These are phyloP conservation scores for Scelioninae gen. 1 DNA, from an alignment of 2,888 invertebrate species.

Conservation along the genomic window DNA sequence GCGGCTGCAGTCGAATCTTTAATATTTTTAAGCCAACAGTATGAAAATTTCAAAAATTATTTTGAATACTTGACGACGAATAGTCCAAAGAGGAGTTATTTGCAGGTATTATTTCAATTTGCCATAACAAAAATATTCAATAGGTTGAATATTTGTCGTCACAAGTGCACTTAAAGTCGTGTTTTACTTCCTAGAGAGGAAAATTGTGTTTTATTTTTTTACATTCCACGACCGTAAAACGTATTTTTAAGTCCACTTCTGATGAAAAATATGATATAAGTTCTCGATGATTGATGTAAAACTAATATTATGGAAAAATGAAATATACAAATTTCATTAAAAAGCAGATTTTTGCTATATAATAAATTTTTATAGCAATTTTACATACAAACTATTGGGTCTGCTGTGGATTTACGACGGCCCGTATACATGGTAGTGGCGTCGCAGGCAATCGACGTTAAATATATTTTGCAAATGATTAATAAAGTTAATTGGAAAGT, in stretches of 20 bases:
- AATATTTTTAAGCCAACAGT: constrained; percentile 94
- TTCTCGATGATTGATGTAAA: no score
- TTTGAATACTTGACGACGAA: constrained; percentile 92
- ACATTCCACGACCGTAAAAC: no score
- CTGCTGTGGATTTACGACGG: constrained; percentile 90
- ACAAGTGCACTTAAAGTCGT: no score
- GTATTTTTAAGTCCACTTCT: no score
- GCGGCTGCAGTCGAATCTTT: constrained; percentile 97
- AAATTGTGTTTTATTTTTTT: no score
- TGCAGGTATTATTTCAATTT: constrained; percentile 84
- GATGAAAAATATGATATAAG: no score
- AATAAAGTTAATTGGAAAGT: constrained; percentile 97
- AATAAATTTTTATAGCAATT: constrained; percentile 86
- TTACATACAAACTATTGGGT: constrained; percentile 89
- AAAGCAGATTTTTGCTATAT: background rate
- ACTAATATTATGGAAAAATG: no score
- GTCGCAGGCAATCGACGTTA: constrained; percentile 91
- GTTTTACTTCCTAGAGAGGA: no score
- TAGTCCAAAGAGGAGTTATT: constrained; percentile 87
- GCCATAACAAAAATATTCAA: no score
- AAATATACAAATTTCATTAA: no score
- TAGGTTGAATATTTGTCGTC: no score
- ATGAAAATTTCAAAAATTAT: constrained; percentile 92
- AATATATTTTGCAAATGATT: constrained; percentile 92
- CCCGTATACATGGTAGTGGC: constrained; percentile 95